Evolutionary conservation across 2,113 vertebrate species (phyloP).

Genomic region (Osmerus mordax): DNA sequence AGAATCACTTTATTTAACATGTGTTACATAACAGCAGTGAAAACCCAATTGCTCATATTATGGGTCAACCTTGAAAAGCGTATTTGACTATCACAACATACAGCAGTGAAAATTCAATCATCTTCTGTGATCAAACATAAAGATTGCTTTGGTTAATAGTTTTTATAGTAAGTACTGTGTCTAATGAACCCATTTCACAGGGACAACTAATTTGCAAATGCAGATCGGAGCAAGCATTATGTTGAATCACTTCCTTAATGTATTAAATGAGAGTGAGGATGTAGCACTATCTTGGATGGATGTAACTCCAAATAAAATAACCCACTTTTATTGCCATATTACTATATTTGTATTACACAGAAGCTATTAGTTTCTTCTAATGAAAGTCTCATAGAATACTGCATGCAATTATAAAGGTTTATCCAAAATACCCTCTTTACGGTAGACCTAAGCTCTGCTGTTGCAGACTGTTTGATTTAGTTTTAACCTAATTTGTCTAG

Average conservation of each 20-base stretch:
- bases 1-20: too few species aligned
- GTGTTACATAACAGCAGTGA: too few species aligned
- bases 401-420: not conserved
- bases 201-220: slow-evolving; percentile 27
- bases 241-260: slow-evolving; percentile 30
- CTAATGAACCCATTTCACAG: slow-evolving; percentile 52
- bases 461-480: too few species aligned
- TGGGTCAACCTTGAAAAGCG: not conserved
- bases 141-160: slow-evolving; percentile 41
- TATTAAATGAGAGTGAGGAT: slow-evolving; percentile 30
- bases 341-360: slow-evolving; percentile 34
- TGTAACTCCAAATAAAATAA: slow-evolving; percentile 37
- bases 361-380: slow-evolving; percentile 34
- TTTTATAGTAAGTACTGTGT: slow-evolving; percentile 30
- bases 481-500: too few species aligned
- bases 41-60: too few species aligned
- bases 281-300: slow-evolving; percentile 29
- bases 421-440: too few species aligned
- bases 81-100: slow-evolving; percentile 12
- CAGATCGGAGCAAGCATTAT: slow-evolving; percentile 18
- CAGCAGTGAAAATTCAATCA: slow-evolving; percentile 24
- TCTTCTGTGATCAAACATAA: slow-evolving; percentile 32
- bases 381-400: slow-evolving; percentile 25
- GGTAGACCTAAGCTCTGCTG: too few species aligned
- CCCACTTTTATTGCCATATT: slow-evolving; percentile 21